phyloP scores from a whole-genome alignment of 2,888 invertebrate species.

The Enchytraeus crypticus region DNA sequence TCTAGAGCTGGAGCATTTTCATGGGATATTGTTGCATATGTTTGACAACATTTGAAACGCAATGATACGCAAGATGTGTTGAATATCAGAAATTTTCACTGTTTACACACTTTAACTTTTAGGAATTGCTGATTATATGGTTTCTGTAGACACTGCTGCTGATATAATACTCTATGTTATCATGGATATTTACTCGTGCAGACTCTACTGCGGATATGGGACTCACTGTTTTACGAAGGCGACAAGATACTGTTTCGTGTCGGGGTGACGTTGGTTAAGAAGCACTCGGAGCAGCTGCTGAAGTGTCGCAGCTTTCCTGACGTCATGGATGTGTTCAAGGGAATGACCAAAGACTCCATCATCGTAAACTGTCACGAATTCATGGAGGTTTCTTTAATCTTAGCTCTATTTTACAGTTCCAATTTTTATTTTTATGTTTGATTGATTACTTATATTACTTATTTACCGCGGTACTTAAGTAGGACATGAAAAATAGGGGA shows the following conservation, averaged over 20 bases:
- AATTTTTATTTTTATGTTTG: not conserved
- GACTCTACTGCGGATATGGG: conserved; percentile 90
- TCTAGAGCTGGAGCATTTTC: not conserved
- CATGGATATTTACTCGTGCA: conserved; percentile 40
- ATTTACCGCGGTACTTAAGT: too few relatives aligned
- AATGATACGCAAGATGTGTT: too few relatives aligned
- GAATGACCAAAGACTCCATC: conserved; percentile 67
- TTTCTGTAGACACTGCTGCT: not conserved
- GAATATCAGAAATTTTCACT: too few relatives aligned
- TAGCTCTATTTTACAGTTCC: not conserved
- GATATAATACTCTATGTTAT: not conserved
- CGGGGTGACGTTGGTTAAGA: conserved; percentile 68
- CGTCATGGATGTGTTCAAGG: conserved; percentile 71
- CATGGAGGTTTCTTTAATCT: conserved; percentile 61
- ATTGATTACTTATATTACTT: too few relatives aligned
- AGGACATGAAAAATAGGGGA: too few relatives aligned
- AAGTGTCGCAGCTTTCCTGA: conserved; percentile 71
- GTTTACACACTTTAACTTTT: too few relatives aligned
- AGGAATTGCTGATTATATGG: not conserved
- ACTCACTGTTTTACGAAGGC: conserved; percentile 87
- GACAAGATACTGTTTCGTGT: conserved; percentile 84
- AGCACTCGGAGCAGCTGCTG: conserved; percentile 55
- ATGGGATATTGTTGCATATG: not conserved
- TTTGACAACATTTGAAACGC: too few relatives aligned
- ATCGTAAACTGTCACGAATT: conserved; percentile 79